Base-by-base conservation (phyloP, 2,888 invertebrate genomes). In the Frankliniella fusca region DNA sequence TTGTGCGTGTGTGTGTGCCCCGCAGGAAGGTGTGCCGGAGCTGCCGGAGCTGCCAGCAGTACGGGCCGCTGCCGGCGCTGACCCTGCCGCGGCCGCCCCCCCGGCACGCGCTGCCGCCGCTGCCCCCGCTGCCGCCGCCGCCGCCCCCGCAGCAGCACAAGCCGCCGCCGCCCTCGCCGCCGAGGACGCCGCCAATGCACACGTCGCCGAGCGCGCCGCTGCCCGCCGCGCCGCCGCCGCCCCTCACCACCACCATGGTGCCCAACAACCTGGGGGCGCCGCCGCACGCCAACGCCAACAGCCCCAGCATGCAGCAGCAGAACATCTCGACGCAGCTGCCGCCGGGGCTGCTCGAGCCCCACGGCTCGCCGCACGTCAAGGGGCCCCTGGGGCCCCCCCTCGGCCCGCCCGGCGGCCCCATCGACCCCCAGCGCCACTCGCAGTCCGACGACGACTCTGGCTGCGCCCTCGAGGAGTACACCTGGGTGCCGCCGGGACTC, bases 371-470 rank as follows among this genome's bases (percentile, higher is more conserved):
- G 0, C 89, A 88, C 15, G 83, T 81, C 9, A 88, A 90, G 0
- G 87, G 86, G 84, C 89, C 7, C 88, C 83, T 86, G 88, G 38
- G n/a, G 87, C 86, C 88, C 38, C 38, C 86, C 82, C 85, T 87
- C 86, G 88, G n/a, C 87, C 86, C 88, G 88, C 85, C 86, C 86
- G 82, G 88, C 89, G 89, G 88, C 18, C 88, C 89, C 81, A 87
- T 89, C 84, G 94, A 94, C 87, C 94, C 94, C 83, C 95, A 95
- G 87, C 89, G 95, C 84, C 95, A 95, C 87, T 95, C 96, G 81
- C 97, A 97, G 88, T 97, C 96, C 84, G 99, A 99, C 88, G 98
- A 98, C 88, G 99, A 99, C 89, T 97, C 97, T 82, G 98, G 99
- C 15, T 99, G 98, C 88, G 98, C 98, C 38, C 90, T 99, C 84